These are phyloP conservation scores for Orestias chungarensis DNA, from an alignment of 2,797 vertebrate genomes.

Conservation along the genomic window DNA sequence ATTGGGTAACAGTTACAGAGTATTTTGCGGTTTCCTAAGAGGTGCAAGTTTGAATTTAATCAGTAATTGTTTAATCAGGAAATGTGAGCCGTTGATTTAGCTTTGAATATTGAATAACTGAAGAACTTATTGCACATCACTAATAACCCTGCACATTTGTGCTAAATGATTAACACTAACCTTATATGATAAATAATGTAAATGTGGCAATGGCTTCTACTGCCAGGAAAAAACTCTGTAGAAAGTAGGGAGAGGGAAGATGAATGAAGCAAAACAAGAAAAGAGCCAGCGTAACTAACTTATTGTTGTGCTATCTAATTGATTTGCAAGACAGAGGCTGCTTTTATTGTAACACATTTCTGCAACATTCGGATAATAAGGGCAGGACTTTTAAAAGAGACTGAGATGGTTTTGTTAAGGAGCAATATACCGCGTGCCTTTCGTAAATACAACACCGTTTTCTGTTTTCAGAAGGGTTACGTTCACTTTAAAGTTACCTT, in stretches of 20 bases:
- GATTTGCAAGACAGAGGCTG: conserved; percentile 85
- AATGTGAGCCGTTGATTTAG: conserved; percentile 44
- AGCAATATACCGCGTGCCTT: conserved; percentile 70
- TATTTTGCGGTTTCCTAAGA: not conserved
- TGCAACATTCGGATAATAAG: conserved; percentile 79
- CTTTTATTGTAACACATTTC: conserved; percentile 85
- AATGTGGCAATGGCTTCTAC: conserved; percentile 78
- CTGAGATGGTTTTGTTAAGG: conserved; percentile 71
- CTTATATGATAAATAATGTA: conserved; percentile 84
- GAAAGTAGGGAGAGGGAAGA: conserved; percentile 55
- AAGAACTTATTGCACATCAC: conserved; percentile 73
- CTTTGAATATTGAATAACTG: conserved; percentile 57
- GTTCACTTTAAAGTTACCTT: conserved; percentile 37
- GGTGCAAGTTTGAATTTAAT: not conserved
- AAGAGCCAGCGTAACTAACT: conserved; percentile 76
- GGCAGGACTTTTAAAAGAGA: conserved; percentile 76
- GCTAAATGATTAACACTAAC: conserved; percentile 67
- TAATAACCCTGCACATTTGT: conserved; percentile 68
- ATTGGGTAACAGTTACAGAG: not conserved
- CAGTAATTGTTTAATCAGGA: conserved; percentile 8
- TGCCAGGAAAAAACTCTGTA: conserved; percentile 74
- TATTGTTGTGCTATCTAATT: conserved; percentile 84
- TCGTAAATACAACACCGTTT: conserved; percentile 50
- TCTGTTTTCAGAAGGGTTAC: conserved; percentile 47
- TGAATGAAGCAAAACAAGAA: conserved; percentile 56